A percentile compares a stretch with the other conserved stretches of the same genome.
phyloP scores from a whole-genome alignment of 2,888 invertebrate species.

The Eupithecia inturbata region DNA sequence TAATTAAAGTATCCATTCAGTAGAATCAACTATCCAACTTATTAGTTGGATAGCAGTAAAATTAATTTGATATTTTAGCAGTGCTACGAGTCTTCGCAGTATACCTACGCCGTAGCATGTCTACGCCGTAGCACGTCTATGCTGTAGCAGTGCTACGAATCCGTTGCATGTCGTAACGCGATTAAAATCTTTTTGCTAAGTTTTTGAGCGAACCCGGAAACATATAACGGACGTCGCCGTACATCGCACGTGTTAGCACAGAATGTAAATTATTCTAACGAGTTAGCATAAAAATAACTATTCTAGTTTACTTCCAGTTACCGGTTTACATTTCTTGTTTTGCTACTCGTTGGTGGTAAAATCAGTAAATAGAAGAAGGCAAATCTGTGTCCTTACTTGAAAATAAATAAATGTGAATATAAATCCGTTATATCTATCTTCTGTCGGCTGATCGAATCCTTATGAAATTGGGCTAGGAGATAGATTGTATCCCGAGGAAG shows the following conservation, averaged over 20 bases:
- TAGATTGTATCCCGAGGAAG: too few species aligned
- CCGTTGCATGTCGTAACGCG: slow-evolving; percentile 5
- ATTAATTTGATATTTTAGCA: background rate
- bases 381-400: too few species aligned
- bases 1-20: background rate
- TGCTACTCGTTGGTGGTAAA: background rate
- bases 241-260: slow-evolving; percentile 10
- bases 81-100: background rate
- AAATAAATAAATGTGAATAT: too few species aligned
- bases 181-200: slow-evolving; percentile 5
- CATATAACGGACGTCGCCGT: slow-evolving; percentile 2
- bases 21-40: background rate
- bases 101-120: background rate
- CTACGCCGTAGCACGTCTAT: slow-evolving; percentile 5
- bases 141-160: background rate
- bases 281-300: background rate
- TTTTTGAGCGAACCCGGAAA: slow-evolving; percentile 10
- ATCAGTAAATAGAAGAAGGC: too few species aligned
- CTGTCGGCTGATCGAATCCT: too few species aligned
- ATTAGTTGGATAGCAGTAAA: background rate
- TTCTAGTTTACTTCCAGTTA: background rate
- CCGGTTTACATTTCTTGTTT: background rate
- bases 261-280: background rate
- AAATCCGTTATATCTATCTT: too few species aligned
- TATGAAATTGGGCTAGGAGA: too few species aligned